Conservation (phyloP, 2,113 vertebrate genomes). For the Piaya cayana region DNA sequence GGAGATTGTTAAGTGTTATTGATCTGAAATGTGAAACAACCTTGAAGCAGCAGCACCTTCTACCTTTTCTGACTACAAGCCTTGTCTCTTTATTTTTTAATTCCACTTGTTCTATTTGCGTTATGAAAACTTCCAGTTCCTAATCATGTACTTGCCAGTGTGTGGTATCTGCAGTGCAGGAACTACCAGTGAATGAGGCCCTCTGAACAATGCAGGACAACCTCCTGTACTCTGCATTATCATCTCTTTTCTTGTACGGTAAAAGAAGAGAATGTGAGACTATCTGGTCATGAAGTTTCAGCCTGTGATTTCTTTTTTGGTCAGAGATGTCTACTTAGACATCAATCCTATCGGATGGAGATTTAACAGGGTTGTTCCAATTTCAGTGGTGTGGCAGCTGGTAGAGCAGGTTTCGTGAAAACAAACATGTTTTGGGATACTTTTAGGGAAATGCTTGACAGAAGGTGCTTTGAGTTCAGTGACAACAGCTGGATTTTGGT, state of each 20-base stretch:
- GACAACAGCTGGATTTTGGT: conserved; percentile 26
- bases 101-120: background rate
- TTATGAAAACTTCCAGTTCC: background rate
- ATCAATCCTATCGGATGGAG: background rate
- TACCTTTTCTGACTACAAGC: background rate
- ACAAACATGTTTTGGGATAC: background rate
- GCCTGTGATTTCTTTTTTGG: background rate
- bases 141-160: background rate
- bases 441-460: background rate
- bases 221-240: background rate
- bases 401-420: background rate
- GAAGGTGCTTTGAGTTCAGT: conserved; percentile 9
- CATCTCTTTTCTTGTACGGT: background rate
- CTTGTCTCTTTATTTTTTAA: background rate
- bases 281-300: background rate
- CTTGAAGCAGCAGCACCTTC: background rate
- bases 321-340: background rate
- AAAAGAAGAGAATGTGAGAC: background rate
- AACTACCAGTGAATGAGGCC: background rate
- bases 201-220: background rate
- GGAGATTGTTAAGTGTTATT: background rate
- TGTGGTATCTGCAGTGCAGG: background rate
- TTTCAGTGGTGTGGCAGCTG: background rate
- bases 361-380: background rate
- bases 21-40: background rate